Evolutionary conservation across 2,888 invertebrate genomes (phyloP).

Genomic region (Dascillus cervinus): DNA sequence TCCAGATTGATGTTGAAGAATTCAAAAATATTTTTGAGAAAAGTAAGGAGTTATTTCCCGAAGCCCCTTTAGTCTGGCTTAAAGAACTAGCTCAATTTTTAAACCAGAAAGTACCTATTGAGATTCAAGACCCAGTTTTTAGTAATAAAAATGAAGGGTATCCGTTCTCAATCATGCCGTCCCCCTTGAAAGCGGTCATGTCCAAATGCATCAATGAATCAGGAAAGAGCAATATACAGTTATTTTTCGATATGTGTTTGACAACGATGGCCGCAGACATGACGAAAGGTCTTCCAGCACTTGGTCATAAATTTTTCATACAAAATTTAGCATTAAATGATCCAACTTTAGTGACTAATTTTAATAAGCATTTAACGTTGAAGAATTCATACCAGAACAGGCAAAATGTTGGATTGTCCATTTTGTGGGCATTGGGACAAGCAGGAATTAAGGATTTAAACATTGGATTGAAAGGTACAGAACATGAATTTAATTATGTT

Average conservation of each 20-base stretch:
- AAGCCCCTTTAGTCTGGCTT: conserved; percentile 63
- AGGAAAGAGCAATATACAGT: conserved; percentile 54
- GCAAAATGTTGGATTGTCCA: conserved; percentile 61
- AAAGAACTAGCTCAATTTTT: conserved; percentile 60
- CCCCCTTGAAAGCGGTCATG: conserved; percentile 36
- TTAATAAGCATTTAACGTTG: conserved; percentile 56
- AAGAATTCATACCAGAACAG: conserved; percentile 72
- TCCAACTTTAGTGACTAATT: conserved; percentile 53
- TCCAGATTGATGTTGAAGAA: conserved; percentile 57
- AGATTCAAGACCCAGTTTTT: conserved; percentile 57
- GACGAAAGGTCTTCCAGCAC: conserved; percentile 56
- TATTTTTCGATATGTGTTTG: conserved; percentile 65
- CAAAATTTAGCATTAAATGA: conserved; percentile 61
- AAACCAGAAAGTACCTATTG: conserved; percentile 54
- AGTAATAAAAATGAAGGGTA: conserved; percentile 48
- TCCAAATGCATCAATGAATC: conserved; percentile 50
- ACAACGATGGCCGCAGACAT: conserved; percentile 65
- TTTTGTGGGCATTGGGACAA: conserved; percentile 72
- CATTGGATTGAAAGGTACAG: conserved; percentile 58
- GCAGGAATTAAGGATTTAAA: conserved; percentile 57
- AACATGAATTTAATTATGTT: conserved; percentile 1
- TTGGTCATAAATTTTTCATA: conserved; percentile 64
- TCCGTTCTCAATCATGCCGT: conserved; percentile 46
- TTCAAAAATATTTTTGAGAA: conserved; percentile 46
- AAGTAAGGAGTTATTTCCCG: conserved; percentile 58